These are phyloP conservation scores for Hippocampus barbouri DNA, from an alignment of 2,113 vertebrate genomes.

Conservation along the genomic window DNA sequence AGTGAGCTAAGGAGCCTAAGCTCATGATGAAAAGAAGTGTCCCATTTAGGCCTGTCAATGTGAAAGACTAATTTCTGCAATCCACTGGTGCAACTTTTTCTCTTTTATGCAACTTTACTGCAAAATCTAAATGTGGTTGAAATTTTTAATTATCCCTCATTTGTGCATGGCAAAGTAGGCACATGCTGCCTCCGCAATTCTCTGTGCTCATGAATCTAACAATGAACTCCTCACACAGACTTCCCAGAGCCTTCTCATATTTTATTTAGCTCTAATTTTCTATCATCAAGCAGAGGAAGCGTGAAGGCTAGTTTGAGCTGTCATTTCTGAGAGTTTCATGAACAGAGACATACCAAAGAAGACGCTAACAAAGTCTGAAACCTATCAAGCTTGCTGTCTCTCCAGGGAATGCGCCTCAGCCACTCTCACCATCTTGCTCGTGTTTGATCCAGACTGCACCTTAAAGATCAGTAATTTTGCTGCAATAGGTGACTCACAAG, in stretches of 20 bases:
- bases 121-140: constrained; percentile 55
- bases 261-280: constrained; percentile 53
- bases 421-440: constrained; percentile 45
- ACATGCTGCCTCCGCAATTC: constrained; percentile 36
- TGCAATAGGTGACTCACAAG: constrained; percentile 59
- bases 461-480: constrained; percentile 46
- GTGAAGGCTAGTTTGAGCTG: constrained; percentile 31
- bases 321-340: constrained; percentile 32
- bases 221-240: constrained; percentile 36
- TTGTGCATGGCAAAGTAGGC: constrained; percentile 25
- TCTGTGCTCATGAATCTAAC: constrained; percentile 36
- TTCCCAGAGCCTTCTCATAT: constrained; percentile 40
- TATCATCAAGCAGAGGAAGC: constrained; percentile 37
- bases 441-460: constrained; percentile 58
- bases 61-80: constrained; percentile 33
- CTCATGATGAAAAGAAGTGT: constrained; percentile 36
- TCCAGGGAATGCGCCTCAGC: constrained; percentile 44
- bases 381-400: constrained; percentile 55
- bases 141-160: constrained; percentile 45
- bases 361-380: constrained; percentile 48
- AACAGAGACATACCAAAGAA: constrained; percentile 52
- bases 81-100: constrained; percentile 28
- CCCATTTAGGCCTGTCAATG: constrained; percentile 32
- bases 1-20: constrained; percentile 24
- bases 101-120: constrained; percentile 30